These are phyloP conservation scores for Melanerpes aurifrons DNA, from an alignment of 2,113 vertebrate genomes.

Conservation along the genomic window DNA sequence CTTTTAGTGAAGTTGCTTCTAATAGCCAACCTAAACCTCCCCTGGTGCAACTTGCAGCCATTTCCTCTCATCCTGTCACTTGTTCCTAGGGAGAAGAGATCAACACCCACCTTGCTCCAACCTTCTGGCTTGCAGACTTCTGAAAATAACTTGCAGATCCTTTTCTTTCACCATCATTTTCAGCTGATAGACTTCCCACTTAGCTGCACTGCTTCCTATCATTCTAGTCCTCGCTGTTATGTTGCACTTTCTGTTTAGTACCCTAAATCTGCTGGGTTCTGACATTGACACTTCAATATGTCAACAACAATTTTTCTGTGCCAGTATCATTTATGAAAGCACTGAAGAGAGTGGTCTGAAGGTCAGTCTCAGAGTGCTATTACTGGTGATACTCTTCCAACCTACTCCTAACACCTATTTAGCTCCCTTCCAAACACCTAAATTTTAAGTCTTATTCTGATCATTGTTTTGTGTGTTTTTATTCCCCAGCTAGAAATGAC, in stretches of 20 bases:
- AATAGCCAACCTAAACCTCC: too few relatives aligned
- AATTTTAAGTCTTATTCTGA: not conserved
- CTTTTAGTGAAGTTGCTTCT: too few relatives aligned
- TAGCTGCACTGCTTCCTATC: not conserved
- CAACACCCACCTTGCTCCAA: too few relatives aligned
- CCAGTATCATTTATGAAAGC: not conserved
- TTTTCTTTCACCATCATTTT: not conserved
- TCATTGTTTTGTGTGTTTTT: not conserved
- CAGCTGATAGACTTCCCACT: not conserved
- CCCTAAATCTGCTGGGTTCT: not conserved
- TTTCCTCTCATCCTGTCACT: too few relatives aligned
- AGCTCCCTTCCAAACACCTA: not conserved
- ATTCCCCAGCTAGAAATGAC: not conserved
- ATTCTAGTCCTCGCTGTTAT: not conserved
- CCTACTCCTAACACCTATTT: not conserved
- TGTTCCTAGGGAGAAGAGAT: too few relatives aligned
- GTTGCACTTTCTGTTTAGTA: not conserved
- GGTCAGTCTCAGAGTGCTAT: not conserved
- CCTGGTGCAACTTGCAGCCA: too few relatives aligned
- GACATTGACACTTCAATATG: not conserved
- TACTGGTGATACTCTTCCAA: not conserved
- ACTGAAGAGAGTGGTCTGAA: not conserved
- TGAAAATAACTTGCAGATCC: not conserved
- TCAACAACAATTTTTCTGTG: not conserved
- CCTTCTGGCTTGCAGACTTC: not conserved